These are phyloP conservation scores for Aradophagus sp. DNA, from an alignment of 1,140 invertebrate genomes.

Conservation along the genomic window DNA sequence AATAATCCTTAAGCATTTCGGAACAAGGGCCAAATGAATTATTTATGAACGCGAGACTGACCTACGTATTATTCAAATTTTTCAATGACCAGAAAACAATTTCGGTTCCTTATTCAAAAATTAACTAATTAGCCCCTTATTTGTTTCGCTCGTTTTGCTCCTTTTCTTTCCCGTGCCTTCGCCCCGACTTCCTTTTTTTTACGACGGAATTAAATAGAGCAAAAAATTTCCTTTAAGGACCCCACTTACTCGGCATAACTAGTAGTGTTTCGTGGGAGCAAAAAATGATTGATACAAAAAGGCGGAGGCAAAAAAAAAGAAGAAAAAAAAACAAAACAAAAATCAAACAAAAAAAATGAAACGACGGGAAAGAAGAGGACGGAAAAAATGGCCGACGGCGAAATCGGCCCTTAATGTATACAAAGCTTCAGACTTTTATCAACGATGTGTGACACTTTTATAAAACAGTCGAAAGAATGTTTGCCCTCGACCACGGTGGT, in stretches of 20 bases:
- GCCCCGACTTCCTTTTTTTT: too few relatives aligned
- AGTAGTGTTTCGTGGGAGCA: too few relatives aligned
- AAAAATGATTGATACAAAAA: too few relatives aligned
- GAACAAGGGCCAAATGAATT: conserved; percentile 31
- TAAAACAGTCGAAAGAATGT: conserved; percentile 36
- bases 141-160: not conserved
- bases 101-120: conserved; percentile 17
- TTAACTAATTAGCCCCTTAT: conserved; percentile 7
- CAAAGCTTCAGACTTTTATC: conserved; percentile 11
- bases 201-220: too few relatives aligned
- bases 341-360: not conserved
- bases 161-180: too few relatives aligned
- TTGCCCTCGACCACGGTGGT: conserved; percentile 18
- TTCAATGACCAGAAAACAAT: conserved; percentile 36
- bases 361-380: too few relatives aligned
- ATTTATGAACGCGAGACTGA: conserved; percentile 39
- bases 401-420: not conserved
- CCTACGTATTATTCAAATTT: conserved; percentile 40
- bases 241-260: too few relatives aligned
- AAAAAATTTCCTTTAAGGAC: too few relatives aligned
- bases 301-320: too few relatives aligned
- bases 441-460: conserved; percentile 11
- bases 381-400: too few relatives aligned
- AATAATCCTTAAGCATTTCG: conserved; percentile 37
- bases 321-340: too few relatives aligned